These are phyloP conservation scores for Lepeophtheirus salmonis DNA, from an alignment of 1,140 invertebrate species.

Conservation along the genomic window DNA sequence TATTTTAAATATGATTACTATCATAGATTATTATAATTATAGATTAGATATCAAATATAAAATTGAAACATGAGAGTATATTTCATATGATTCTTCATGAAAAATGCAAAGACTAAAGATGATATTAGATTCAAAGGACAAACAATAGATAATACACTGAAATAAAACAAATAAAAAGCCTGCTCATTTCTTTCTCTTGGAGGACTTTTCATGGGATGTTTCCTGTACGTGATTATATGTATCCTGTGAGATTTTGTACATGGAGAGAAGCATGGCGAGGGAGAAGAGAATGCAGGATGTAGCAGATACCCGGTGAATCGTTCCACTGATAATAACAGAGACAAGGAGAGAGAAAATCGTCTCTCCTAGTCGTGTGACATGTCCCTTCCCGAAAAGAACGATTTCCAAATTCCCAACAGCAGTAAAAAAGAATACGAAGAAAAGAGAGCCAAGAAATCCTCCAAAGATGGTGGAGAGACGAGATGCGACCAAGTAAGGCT, in stretches of 20 bases:
- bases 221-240: background rate
- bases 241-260: slow-evolving; percentile 7
- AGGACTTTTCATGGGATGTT: background rate
- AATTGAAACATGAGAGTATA: no score
- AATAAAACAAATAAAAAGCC: background rate
- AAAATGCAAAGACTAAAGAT: no score
- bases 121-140: no score
- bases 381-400: slow-evolving; percentile 5
- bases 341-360: background rate
- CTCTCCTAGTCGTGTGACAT: background rate
- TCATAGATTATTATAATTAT: no score
- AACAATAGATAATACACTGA: no score
- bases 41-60: no score
- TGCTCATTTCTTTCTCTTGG: slow-evolving; percentile 1
- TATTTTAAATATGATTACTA: no score
- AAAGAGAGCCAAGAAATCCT: slow-evolving; percentile 8
- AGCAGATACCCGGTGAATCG: slow-evolving; percentile 13
- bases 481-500: background rate
- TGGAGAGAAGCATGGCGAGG: background rate
- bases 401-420: slow-evolving; percentile 9
- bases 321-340: background rate
- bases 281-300: slow-evolving; percentile 17
- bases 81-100: no score
- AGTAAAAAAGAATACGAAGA: slow-evolving; percentile 15
- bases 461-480: slow-evolving; percentile 8